Conservation (phyloP, 2,797 vertebrate species). For the Acanthopagrus latus region DNA sequence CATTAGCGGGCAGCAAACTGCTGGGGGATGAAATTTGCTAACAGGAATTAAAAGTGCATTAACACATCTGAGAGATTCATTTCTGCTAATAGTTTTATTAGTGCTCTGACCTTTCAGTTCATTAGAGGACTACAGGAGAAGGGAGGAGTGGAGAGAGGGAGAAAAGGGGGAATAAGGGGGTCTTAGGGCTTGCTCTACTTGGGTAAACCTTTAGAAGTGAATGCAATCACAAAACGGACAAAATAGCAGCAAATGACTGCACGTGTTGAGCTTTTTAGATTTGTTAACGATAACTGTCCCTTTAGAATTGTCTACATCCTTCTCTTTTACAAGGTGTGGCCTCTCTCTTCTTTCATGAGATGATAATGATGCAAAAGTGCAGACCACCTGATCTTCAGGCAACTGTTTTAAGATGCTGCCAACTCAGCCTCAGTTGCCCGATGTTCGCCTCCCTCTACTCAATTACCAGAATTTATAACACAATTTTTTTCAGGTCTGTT, state of each 20-base stretch:
- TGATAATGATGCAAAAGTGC: slow-evolving; percentile 27
- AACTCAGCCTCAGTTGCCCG: slow-evolving; percentile 47
- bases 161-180: slow-evolving; percentile 61
- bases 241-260: slow-evolving; percentile 23
- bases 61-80: slow-evolving; percentile 91
- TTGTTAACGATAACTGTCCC: slow-evolving; percentile 16
- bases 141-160: slow-evolving; percentile 66
- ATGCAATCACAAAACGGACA: slow-evolving; percentile 44
- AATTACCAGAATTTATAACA: slow-evolving; percentile 82
- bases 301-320: background rate
- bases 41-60: slow-evolving; percentile 93
- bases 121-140: slow-evolving; percentile 84
- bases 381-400: slow-evolving; percentile 1
- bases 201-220: slow-evolving; percentile 61
- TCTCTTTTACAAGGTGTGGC: slow-evolving; percentile 5
- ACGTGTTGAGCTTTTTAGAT: slow-evolving; percentile 26
- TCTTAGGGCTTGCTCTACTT: slow-evolving; percentile 61
- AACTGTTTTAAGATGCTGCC: slow-evolving; percentile 31
- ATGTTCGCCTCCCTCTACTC: slow-evolving; percentile 75
- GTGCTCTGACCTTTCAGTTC: slow-evolving; percentile 91
- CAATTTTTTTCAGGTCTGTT: slow-evolving; percentile 82
- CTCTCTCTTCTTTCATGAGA: slow-evolving; percentile 5
- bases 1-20: slow-evolving; percentile 90
- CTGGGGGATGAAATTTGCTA: slow-evolving; percentile 93
- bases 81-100: slow-evolving; percentile 92